Base-by-base conservation (phyloP, 2,888 invertebrate species). In the Fragum whitleyi region DNA sequence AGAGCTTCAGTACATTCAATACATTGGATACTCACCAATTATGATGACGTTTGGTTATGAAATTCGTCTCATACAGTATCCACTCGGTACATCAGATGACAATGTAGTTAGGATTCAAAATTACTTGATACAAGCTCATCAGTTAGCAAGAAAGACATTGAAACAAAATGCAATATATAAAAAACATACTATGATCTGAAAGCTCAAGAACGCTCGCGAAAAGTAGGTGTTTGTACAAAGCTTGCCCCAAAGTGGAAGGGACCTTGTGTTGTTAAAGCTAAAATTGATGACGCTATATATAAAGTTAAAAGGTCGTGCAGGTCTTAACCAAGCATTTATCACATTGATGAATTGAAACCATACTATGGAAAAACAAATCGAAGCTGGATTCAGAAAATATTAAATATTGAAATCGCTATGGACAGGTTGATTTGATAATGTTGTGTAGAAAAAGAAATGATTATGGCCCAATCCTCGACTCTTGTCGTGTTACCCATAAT, bases 11-110 rank as follows among this genome's bases (percentile, higher is more conserved):
- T 72, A 19, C 85, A 90, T 28, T n/a, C 77, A 2, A 73, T n/a
- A 73, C 6, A 89, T 88, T 11, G 69, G 74, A 0, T 62, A 81
- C 26, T 79, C 79, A 2, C 90, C 88, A 11, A 87, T 80, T 42
- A 53, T 53, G 47, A 67, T 83, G 68, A 73, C 67, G 19, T 39
- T 80, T 16, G 79, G 79, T 9, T 26, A 81, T 2, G 83, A 88
- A 14, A 53, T 85, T 6, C 61, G 28, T 0, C 61, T 88, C 1
- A 6, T 29, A 0, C 7, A 2, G 0, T 21, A 6, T 16, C 11
- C n/a, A 1, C 16, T 14, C 28, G n/a, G 11, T 26, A 2, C 55
- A 7, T 21, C 16, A 11, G 57, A 61, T 21, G 59, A 78, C 5
- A 59, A 73, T 78, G 74, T 77, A 14, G n/a, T 53, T 21, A 36